Evolutionary conservation across 2,113 vertebrate species (phyloP).

Genomic region (Leucoraja erinaceus): DNA sequence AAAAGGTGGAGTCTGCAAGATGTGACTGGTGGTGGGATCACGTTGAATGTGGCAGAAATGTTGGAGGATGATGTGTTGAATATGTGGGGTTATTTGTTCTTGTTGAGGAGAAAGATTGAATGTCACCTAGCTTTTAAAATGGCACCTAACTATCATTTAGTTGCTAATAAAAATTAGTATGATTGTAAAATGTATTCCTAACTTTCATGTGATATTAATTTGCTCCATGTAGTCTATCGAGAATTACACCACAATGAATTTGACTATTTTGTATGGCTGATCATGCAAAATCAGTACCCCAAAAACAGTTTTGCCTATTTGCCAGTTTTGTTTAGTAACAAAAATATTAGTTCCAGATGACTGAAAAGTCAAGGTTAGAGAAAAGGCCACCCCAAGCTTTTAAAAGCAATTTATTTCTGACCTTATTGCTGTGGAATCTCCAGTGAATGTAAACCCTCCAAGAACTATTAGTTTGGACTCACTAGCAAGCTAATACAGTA

Average conservation of each 20-base stretch:
- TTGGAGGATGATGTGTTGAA: background rate
- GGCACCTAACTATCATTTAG: background rate
- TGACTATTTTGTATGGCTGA: too few species aligned
- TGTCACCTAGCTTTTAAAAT: background rate
- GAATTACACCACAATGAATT: background rate
- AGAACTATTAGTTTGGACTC: too few species aligned
- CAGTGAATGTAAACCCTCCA: background rate
- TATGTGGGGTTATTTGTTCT: background rate
- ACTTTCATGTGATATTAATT: background rate
- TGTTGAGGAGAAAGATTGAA: background rate
- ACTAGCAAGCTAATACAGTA: too few species aligned
- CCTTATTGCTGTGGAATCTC: background rate
- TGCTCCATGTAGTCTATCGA: background rate
- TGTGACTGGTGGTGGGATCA: too few species aligned
- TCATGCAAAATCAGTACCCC: too few species aligned
- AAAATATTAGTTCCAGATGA: background rate
- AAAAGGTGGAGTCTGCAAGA: too few species aligned
- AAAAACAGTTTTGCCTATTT: background rate
- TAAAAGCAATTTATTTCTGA: background rate
- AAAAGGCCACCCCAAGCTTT: background rate
- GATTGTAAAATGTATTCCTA: background rate
- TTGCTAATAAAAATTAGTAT: background rate
- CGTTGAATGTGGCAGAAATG: too few species aligned
- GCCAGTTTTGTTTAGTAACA: background rate
- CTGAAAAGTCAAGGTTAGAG: background rate